These are phyloP conservation scores for Telenomus remus DNA, from an alignment of 1,140 invertebrate genomes.

Conservation along the genomic window DNA sequence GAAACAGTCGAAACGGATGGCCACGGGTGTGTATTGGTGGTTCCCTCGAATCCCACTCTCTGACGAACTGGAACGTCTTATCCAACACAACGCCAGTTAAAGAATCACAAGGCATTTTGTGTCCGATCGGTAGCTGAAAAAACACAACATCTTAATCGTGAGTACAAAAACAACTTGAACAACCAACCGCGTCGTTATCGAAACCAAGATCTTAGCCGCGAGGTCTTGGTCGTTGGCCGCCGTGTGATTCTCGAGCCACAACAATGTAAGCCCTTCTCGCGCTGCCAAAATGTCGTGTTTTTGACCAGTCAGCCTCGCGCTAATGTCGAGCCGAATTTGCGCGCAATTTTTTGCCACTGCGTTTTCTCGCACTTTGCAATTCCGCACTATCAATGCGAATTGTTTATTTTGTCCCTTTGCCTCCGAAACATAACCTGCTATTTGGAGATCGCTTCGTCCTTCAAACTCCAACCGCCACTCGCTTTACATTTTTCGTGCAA, in stretches of 20 bases:
- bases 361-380: background rate
- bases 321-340: background rate
- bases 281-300: conserved; percentile 41
- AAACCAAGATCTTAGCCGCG: background rate
- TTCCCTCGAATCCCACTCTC: conserved; percentile 2
- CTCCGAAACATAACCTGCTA: background rate
- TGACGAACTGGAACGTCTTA: conserved; percentile 29
- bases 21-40: background rate
- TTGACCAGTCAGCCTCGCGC: conserved; percentile 1
- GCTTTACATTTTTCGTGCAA: too few species aligned
- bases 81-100: conserved; percentile 41
- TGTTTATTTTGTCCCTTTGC: background rate
- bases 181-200: background rate
- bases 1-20: background rate
- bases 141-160: conserved; percentile 31
- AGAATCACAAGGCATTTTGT: conserved; percentile 36
- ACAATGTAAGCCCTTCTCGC: conserved; percentile 27
- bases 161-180: conserved; percentile 2
- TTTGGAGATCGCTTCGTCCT: background rate
- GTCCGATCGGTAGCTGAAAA: conserved; percentile 24
- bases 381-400: too few species aligned
- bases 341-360: background rate
- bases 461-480: background rate
- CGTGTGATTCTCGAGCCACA: background rate
- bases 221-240: background rate